These are phyloP conservation scores for Drosophila leontia DNA, from an alignment of 1,140 invertebrate genomes.

Conservation along the genomic window DNA sequence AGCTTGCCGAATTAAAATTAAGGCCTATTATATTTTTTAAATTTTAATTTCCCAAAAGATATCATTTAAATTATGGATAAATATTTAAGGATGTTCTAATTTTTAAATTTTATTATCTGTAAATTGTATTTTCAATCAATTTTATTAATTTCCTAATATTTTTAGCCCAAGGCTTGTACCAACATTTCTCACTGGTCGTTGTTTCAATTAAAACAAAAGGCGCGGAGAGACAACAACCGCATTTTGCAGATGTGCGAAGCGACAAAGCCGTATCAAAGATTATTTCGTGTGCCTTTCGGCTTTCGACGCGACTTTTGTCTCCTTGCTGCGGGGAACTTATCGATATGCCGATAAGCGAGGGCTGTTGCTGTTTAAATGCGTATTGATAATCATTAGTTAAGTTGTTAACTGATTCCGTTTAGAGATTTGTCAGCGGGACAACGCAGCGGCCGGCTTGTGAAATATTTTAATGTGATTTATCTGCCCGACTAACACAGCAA, in stretches of 20 bases:
- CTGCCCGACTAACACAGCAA: constrained; percentile 49
- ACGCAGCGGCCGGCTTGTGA: constrained; percentile 36
- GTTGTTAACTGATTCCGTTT: constrained; percentile 80
- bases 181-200: constrained; percentile 39
- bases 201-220: background rate
- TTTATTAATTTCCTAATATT: too few species aligned
- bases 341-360: constrained; percentile 37
- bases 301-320: constrained; percentile 8
- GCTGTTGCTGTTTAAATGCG: constrained; percentile 60
- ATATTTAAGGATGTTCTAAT: too few species aligned
- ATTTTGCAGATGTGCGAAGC: constrained; percentile 64
- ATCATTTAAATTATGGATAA: too few species aligned
- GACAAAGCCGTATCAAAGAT: constrained; percentile 73
- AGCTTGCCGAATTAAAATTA: too few species aligned
- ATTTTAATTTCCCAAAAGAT: too few species aligned
- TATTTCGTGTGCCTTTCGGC: constrained; percentile 42
- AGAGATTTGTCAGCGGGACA: constrained; percentile 73
- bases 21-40: too few species aligned
- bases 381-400: constrained; percentile 83
- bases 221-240: constrained; percentile 12
- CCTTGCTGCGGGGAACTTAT: constrained; percentile 18
- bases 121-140: too few species aligned
- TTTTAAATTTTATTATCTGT: too few species aligned
- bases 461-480: constrained; percentile 84
- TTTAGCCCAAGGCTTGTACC: background rate